These are phyloP conservation scores for Mesembrinibis cayennensis DNA, from an alignment of 2,113 vertebrate species.

Conservation along the genomic window DNA sequence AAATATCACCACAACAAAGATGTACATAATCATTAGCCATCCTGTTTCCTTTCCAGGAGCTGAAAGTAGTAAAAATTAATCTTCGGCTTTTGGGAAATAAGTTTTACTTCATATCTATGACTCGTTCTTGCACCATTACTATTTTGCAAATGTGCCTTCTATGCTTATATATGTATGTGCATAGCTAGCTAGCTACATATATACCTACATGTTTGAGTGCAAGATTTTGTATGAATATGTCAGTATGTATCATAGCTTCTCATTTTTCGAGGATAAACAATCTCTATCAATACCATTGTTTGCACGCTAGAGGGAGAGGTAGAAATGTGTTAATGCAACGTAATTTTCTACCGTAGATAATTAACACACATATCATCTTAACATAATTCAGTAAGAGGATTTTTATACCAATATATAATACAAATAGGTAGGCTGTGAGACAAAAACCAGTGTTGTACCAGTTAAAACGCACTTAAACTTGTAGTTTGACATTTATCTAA, in stretches of 20 bases:
- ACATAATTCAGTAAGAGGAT: neutral
- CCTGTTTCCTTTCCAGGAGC: neutral
- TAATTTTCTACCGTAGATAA: neutral
- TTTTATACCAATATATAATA: neutral
- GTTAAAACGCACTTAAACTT: neutral
- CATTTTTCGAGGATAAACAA: neutral
- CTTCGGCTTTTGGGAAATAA: neutral
- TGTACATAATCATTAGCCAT: neutral
- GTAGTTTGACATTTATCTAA: neutral
- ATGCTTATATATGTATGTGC: neutral
- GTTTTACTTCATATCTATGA: neutral
- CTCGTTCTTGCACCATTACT: neutral
- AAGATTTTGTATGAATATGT: too few species aligned
- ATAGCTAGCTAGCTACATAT: neutral
- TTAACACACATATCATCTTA: neutral
- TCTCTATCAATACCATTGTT: neutral
- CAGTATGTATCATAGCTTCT: neutral
- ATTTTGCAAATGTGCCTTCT: neutral
- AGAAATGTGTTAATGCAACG: fast-evolving
- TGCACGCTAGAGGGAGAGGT: neutral
- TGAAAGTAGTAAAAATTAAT: neutral
- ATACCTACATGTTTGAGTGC: neutral
- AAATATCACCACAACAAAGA: neutral
- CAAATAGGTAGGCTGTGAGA: neutral
- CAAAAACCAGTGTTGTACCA: neutral